Base-by-base conservation (phyloP, 37 sponge, comb jelly and placozoan species). In the Diacarnus erythraeanus region DNA sequence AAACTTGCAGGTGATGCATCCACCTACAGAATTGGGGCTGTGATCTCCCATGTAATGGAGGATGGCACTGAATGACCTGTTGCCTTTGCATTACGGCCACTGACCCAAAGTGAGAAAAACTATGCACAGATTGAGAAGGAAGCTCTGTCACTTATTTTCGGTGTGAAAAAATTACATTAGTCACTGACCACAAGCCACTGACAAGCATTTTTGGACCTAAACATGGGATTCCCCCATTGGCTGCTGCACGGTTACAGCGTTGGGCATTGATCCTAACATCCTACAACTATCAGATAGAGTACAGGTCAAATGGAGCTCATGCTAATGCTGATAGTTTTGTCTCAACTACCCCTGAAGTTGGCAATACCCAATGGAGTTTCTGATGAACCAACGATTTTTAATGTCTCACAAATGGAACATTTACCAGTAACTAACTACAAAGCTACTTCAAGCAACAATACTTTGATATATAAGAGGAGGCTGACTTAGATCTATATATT, bases 181-280 rank as follows among this genome's bases (percentile, higher is more conserved):
- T 74, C n/a, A 74, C 83, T 35, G 83, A 82, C 34, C 83, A 74
- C 75, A 73, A 82, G 40, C 83, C 83, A 5, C 66, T 82, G 2
- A 26, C 35, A 42, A 78, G 38, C 20, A 18, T 82, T 12, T 43
- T 82, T 35, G 56, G 83, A 8, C 66, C 64, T 1, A 64, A 64
- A 38, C 41, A 44, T 22, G 41, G 35, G 42, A 42, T 64, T 26
- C 66, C 75, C 34, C 36, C 83, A 1, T n/a, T n/a, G n/a, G n/a
- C n/a, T n/a, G n/a, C n/a, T n/a, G n/a, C n/a, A n/a, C n/a, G n/a
- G n/a, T n/a, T n/a, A n/a, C n/a, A n/a, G n/a, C n/a, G n/a, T n/a
- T n/a, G n/a, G n/a, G n/a, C n/a, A n/a, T n/a, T n/a, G 17, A 17
- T 54, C 17, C 17, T 54, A 17, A 20, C 56, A 20, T 10, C 56